phyloP scores from a whole-genome alignment of 2,888 invertebrate genomes.

The Hyalella azteca region DNA sequence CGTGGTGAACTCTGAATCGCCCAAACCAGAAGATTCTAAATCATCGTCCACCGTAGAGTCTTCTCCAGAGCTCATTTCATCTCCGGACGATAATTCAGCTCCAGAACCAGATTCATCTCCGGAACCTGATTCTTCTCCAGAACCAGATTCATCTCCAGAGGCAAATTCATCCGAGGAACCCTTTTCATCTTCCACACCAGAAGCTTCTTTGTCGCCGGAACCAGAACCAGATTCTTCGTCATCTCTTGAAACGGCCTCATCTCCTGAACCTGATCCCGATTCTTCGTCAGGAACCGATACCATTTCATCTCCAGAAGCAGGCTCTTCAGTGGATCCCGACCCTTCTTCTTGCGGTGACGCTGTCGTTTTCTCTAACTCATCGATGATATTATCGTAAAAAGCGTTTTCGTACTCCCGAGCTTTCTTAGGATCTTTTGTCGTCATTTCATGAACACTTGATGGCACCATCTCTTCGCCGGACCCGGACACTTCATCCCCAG shows the following conservation, averaged over 20 bases:
- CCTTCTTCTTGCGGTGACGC: background rate
- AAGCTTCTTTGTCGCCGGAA: conserved; percentile 12
- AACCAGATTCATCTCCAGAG: conserved; percentile 41
- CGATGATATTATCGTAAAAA: background rate
- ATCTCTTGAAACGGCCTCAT: background rate
- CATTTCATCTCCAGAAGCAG: background rate
- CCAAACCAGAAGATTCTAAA: too few relatives aligned
- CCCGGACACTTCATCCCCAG: conserved; percentile 37
- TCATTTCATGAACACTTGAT: too few relatives aligned
- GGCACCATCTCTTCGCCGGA: background rate
- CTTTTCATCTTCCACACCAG: conserved; percentile 2
- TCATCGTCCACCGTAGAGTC: background rate
- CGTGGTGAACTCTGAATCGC: background rate
- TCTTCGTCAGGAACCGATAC: background rate
- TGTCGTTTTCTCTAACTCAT: background rate
- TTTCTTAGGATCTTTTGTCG: background rate
- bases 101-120: conserved; percentile 35
- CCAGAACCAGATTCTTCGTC: conserved; percentile 41
- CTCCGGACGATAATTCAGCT: background rate
- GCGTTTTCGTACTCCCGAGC: background rate
- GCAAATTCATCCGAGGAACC: conserved; percentile 38
- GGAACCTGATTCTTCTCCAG: conserved; percentile 58
- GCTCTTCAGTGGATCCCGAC: background rate
- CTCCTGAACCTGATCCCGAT: background rate
- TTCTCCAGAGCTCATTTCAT: conserved; percentile 20